Conservation (phyloP, 2,797 vertebrate species). For the Carcharodon carcharias region DNA sequence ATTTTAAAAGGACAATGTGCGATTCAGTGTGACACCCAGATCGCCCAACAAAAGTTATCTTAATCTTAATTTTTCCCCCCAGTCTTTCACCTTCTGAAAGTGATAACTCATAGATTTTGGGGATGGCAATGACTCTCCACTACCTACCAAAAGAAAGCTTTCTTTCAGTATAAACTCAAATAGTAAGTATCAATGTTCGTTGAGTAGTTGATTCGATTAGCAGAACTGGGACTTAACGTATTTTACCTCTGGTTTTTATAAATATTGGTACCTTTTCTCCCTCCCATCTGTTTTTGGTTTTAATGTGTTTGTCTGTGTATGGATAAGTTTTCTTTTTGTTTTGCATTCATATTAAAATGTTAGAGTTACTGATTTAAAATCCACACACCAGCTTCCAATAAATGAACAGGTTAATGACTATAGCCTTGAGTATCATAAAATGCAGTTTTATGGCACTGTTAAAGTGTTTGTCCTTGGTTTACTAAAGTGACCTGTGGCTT, state of each 20-base stretch:
- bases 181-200: not conserved
- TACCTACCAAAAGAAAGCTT: too few species aligned
- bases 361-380: not conserved
- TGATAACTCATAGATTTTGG: not conserved
- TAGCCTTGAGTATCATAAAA: constrained; percentile 34
- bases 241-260: not conserved
- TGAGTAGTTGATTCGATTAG: not conserved
- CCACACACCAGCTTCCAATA: constrained; percentile 18
- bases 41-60: not conserved
- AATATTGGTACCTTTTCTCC: not conserved
- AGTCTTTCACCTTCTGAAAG: not conserved
- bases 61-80: too few species aligned
- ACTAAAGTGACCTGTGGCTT: constrained; percentile 11
- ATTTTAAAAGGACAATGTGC: not conserved
- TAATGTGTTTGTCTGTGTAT: not conserved
- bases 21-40: not conserved
- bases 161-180: not conserved
- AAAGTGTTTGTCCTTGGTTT: constrained; percentile 32
- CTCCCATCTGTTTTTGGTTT: not conserved
- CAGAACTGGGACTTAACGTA: not conserved
- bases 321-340: not conserved
- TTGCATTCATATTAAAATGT: not conserved
- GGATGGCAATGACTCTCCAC: not conserved
- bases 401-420: not conserved
- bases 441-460: constrained; percentile 14